Evolutionary conservation across 2,113 vertebrate species (phyloP), one percentile per base, ranked within the genome.

Genomic region (Chamaea fasciata): DNA sequence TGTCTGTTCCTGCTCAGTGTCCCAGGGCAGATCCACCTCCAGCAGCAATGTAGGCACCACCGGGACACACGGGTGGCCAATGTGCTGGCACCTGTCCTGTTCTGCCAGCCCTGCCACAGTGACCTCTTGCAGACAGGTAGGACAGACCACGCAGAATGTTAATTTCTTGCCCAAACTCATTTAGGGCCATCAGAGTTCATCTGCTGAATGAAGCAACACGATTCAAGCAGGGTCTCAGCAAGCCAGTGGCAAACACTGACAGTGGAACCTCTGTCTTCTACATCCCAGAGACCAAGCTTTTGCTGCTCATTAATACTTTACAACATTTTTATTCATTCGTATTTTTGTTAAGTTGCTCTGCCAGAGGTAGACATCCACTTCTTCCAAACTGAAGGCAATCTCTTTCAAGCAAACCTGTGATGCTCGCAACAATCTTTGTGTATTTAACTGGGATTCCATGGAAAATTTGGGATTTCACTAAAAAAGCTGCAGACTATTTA

Each of bases 51-150:
- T 31, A 28, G 75, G 11, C 30, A 5, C 13, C 5, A 0, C 1
- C 8, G 15, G 28, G 28, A 31, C 24, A 31, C 24, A 27, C 0
- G 0, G 42, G 9, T 5, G 52, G 22, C 42, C 49, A 2, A 3
- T 15, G 60, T 52, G n/a, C 46, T 63, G 78, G 19, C 87, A 20
- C 5, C 3, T 7, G 26, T 41, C 73, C 81, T 77, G 33, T 9
- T 13, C 68, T 62, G 50, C 73, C 71, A 41, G 17, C 76, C 76
- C 89, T 37, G 47, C 50, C 26, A 3, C 0, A 0, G 35, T 5
- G 31, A 11, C 44, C 63, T 50, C 37, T 5, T 50, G 41, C 65
- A 75, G 42, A 26, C 30, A 42, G 84, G 56, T 10, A 11, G 65
- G 82, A 79, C 41, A 70, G 67, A 37, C 5, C 33, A 22, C 1